Percentiles rank a stretch among this genome's conserved stretches.
Evolutionary conservation across 2,797 vertebrate genomes (phyloP).

Genomic region (Fringilla coelebs): DNA sequence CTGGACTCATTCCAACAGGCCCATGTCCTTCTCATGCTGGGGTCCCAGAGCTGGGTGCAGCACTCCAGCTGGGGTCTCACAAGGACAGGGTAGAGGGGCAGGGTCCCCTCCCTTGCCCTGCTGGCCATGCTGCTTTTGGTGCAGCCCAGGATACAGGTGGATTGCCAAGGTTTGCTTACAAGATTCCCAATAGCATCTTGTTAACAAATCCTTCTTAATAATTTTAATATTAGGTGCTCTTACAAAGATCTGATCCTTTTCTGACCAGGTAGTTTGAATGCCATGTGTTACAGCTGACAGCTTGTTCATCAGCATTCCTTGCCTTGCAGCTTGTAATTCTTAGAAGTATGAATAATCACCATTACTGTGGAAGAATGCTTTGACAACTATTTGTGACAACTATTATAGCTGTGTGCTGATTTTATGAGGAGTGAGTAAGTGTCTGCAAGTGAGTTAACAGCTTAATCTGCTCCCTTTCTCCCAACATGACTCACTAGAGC

Average conservation of each 20-base stretch:
- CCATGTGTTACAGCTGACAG: not conserved
- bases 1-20: not conserved
- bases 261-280: not conserved
- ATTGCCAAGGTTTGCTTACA: not conserved
- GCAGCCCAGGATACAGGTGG: not conserved
- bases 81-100: not conserved
- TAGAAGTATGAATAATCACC: conserved; percentile 1
- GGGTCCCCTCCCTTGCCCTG: not conserved
- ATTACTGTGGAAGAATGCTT: not conserved
- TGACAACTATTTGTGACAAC: conserved; percentile 36
- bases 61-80: not conserved
- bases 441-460: conserved; percentile 37
- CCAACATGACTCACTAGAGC: not conserved
- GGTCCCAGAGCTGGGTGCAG: not conserved
- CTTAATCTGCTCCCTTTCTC: conserved; percentile 22
- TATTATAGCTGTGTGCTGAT: not conserved
- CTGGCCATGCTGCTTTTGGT: not conserved
- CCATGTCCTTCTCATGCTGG: not conserved
- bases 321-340: not conserved
- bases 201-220: not conserved
- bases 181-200: not conserved
- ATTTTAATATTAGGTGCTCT: not conserved
- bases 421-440: conserved; percentile 10
- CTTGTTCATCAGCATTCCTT: not conserved
- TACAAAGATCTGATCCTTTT: not conserved